These are phyloP conservation scores for Dolichallabes microphthalmus DNA, from an alignment of 2,113 vertebrate species.

Conservation along the genomic window DNA sequence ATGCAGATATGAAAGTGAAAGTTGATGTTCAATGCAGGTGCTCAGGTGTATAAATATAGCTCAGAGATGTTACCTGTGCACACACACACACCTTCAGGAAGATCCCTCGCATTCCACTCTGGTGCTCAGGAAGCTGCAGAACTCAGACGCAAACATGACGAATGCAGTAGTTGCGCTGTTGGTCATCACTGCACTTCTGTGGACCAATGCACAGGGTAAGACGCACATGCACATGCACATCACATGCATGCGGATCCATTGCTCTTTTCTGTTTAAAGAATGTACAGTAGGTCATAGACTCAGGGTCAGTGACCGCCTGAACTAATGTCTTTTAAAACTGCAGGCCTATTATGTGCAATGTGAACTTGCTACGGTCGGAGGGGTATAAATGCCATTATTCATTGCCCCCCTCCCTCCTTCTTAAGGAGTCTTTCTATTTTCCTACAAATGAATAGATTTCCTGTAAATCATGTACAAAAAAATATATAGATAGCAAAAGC, in stretches of 20 bases:
- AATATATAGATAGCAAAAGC: background rate
- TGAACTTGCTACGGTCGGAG: background rate
- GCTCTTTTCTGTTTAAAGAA: background rate
- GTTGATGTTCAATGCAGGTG: background rate
- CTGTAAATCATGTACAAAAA: background rate
- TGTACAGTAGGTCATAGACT: background rate
- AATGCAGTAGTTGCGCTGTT: slow-evolving; percentile 25
- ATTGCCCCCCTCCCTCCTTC: background rate
- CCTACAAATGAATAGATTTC: background rate
- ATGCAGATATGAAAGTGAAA: slow-evolving; percentile 37
- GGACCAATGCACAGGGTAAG: slow-evolving; percentile 42
- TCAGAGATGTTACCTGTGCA: background rate
- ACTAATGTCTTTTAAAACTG: background rate
- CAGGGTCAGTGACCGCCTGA: slow-evolving; percentile 10
- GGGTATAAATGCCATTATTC: background rate
- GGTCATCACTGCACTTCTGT: slow-evolving; percentile 30
- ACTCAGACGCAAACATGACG: slow-evolving; percentile 32
- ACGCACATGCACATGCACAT: background rate
- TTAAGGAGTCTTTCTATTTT: slow-evolving; percentile 7
- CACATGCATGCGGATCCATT: background rate
- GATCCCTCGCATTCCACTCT: background rate
- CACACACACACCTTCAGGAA: background rate
- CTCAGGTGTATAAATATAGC: slow-evolving; percentile 37
- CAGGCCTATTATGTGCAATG: background rate
- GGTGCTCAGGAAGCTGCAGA: background rate